A percentile compares a stretch with the other conserved stretches of the same genome.
Evolutionary conservation across 2,797 vertebrate genomes (phyloP).

Genomic region (Pantherophis alleghaniensis): DNA sequence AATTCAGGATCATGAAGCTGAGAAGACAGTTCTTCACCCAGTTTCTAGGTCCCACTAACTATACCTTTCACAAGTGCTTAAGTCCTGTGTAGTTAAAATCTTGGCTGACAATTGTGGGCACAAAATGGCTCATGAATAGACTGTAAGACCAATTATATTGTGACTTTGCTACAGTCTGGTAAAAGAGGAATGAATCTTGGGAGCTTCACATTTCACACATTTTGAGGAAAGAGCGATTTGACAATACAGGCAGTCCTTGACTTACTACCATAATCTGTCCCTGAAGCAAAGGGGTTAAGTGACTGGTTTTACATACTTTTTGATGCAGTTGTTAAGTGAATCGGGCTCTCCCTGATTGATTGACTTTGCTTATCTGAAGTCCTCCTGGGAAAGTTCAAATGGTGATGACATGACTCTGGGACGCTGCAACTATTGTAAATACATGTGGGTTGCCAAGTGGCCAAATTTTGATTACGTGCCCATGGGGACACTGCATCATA

Average conservation of each 20-base stretch:
- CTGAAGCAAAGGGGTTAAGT: too few species aligned
- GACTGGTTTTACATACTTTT: too few species aligned
- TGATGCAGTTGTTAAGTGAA: too few species aligned
- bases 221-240: not conserved
- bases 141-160: not conserved
- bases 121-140: not conserved
- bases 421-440: too few species aligned
- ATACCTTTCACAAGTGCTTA: not conserved
- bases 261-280: too few species aligned
- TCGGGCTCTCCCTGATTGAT: too few species aligned
- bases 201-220: not conserved
- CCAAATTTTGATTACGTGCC: too few species aligned
- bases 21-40: not conserved
- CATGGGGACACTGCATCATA: too few species aligned
- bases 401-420: too few species aligned
- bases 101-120: not conserved
- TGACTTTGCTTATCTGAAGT: too few species aligned
- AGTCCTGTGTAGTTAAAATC: not conserved
- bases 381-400: too few species aligned
- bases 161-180: not conserved
- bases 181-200: not conserved
- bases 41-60: not conserved
- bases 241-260: not conserved
- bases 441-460: too few species aligned
- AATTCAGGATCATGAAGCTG: not conserved